Base-by-base conservation (phyloP, 2,888 invertebrate species). In the Mellilla xanthometata region DNA sequence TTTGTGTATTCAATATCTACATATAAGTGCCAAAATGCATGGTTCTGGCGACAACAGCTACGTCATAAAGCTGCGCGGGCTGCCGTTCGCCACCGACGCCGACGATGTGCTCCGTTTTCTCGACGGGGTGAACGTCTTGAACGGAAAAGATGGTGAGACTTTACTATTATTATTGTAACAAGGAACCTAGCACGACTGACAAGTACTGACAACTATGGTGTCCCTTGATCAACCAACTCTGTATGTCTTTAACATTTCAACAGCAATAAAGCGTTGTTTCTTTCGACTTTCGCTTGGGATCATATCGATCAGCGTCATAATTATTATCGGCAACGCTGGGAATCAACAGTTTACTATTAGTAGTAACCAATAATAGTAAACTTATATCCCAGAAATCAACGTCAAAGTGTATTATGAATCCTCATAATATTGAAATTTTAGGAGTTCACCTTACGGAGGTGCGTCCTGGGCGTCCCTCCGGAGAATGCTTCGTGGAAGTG, bases 401-500 rank as follows among this genome's bases (percentile, higher is more conserved):
- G n/a, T n/a, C n/a, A n/a, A n/a, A n/a, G n/a, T n/a, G n/a, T n/a
- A n/a, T n/a, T n/a, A n/a, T n/a, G n/a, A n/a, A n/a, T n/a, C n/a
- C n/a, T n/a, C n/a, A n/a, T n/a, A n/a, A n/a, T 4, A 1, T 12
- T 39, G n/a, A n/a, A 1, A 12, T 29, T 32, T 10, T 49, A 90
- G 96, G 96, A 22, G 92, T 97, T 13, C 96, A 97, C 65, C 92
- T 97, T 86, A 96, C 96, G 0, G 94, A 94, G 72, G 95, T 96
- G 0, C 89, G 95, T 9, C 96, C 97, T 54, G 97, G 97, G 0
- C 86, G 97, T 26, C 96, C 97, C 0, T 96, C 96, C 48, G 97
- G 97, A 5, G 97, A 97, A 83, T 97, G 96, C 30, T 97, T 95
- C 71, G 95, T 97, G 9, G 96, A 97, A 76, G 92, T 97, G 66